These are phyloP conservation scores for Drosophila conformis DNA, from an alignment of 2,888 invertebrate genomes.

Conservation along the genomic window DNA sequence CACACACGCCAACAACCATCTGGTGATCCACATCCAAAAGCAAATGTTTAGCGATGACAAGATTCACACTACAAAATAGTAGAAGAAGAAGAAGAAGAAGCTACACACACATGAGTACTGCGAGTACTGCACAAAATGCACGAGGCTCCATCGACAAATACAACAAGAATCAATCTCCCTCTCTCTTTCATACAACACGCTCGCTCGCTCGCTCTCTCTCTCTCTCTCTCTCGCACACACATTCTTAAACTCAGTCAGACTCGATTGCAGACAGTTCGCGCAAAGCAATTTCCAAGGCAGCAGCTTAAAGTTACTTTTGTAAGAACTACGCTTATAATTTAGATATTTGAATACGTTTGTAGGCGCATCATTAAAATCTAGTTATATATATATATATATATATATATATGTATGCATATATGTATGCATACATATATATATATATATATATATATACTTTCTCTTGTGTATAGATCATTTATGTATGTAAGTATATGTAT, in stretches of 20 bases:
- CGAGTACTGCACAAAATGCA: slow-evolving; percentile 9
- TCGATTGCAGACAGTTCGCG: slow-evolving; percentile 1
- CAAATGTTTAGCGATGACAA: slow-evolving; percentile 4
- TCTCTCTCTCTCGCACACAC: neutral
- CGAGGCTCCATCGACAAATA: neutral
- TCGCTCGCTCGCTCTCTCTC: neutral
- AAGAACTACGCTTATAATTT: slow-evolving; percentile 15
- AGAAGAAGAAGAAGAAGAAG: slow-evolving; percentile 3
- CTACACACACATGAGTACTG: neutral
- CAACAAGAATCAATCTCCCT: neutral
- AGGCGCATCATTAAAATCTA: neutral
- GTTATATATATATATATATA: slow-evolving; percentile 4
- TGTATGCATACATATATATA: slow-evolving; percentile 5
- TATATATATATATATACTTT: slow-evolving; percentile 2
- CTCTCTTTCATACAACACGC: neutral
- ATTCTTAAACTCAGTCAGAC: neutral
- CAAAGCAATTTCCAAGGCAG: slow-evolving; percentile 41
- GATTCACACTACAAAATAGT: slow-evolving; percentile 1
- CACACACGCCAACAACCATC: neutral
- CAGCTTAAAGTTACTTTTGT: slow-evolving; percentile 26
- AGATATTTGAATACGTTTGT: slow-evolving; percentile 19
- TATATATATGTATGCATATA: neutral
- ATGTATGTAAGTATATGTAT: slow-evolving; percentile 4
- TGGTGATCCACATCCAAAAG: slow-evolving; percentile 10
- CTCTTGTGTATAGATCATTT: slow-evolving; percentile 5